These are phyloP conservation scores for Acrocephalus kingi DNA, from an alignment of 2,113 vertebrate species.

Conservation along the genomic window DNA sequence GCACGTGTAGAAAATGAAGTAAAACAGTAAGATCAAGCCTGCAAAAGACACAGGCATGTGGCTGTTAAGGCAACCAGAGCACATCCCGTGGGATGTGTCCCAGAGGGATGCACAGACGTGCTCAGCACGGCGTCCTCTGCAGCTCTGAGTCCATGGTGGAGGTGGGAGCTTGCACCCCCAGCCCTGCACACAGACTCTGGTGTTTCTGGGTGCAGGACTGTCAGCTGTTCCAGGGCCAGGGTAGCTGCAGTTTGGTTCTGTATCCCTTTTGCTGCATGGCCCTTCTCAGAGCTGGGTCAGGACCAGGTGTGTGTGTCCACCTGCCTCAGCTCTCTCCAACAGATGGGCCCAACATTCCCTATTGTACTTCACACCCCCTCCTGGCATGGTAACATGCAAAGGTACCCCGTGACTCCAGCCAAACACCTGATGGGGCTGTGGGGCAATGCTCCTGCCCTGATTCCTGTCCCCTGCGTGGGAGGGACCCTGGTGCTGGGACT, in stretches of 20 bases:
- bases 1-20: slow-evolving; percentile 87
- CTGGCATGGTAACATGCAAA: rapidly evolving
- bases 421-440: rapidly evolving
- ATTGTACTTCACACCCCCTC: background rate
- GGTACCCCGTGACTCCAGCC: background rate
- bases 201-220: background rate
- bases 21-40: slow-evolving; percentile 93
- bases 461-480: rapidly evolving
- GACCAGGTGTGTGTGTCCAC: background rate
- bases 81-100: background rate
- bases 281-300: background rate
- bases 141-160: background rate
- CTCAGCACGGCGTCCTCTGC: background rate
- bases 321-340: rapidly evolving
- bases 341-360: background rate
- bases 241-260: background rate
- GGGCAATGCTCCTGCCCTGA: rapidly evolving
- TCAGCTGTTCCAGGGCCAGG: rapidly evolving
- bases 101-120: background rate
- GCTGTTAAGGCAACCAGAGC: background rate
- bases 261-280: background rate
- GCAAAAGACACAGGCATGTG: slow-evolving; percentile 29
- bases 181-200: background rate
- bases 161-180: background rate
- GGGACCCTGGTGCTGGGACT: background rate